Evolutionary conservation across 2,888 invertebrate species (phyloP).

Genomic region (Tetropium fuscum): DNA sequence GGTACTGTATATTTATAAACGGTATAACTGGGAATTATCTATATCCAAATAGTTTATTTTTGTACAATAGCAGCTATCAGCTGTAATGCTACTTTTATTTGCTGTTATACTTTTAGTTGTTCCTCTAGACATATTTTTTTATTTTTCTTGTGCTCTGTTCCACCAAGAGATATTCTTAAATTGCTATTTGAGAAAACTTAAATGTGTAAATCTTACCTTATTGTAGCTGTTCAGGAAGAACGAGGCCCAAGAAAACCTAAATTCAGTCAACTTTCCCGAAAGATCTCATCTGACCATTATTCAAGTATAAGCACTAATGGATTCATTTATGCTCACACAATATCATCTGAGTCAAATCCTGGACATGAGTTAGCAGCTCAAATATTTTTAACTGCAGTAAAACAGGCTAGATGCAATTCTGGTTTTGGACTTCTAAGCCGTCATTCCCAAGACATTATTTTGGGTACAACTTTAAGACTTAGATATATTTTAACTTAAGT

Average conservation of each 20-base stretch:
- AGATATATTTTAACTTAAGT: too few species aligned
- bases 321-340: conserved; percentile 14
- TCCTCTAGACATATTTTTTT: too few species aligned
- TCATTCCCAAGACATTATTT: conserved; percentile 69
- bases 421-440: conserved; percentile 67
- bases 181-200: too few species aligned
- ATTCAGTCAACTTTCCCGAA: conserved; percentile 35
- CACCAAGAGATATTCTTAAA: too few species aligned
- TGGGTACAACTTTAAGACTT: conserved; percentile 55
- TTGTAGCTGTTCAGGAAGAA: conserved; percentile 85
- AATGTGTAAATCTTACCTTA: too few species aligned
- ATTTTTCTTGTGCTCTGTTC: too few species aligned
- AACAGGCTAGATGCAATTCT: conserved; percentile 69
- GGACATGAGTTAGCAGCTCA: conserved; percentile 72
- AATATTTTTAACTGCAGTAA: conserved; percentile 71
- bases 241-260: conserved; percentile 78
- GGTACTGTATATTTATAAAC: too few species aligned
- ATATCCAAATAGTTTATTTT: too few species aligned
- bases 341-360: conserved; percentile 43
- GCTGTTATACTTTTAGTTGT: too few species aligned
- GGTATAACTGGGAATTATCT: too few species aligned
- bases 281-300: not conserved
- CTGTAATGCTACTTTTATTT: too few species aligned
- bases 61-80: too few species aligned
- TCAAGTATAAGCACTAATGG: conserved; percentile 27